Evolutionary conservation across 1,140 invertebrate genomes (phyloP).

Genomic region (Drosophila nigrodunni): DNA sequence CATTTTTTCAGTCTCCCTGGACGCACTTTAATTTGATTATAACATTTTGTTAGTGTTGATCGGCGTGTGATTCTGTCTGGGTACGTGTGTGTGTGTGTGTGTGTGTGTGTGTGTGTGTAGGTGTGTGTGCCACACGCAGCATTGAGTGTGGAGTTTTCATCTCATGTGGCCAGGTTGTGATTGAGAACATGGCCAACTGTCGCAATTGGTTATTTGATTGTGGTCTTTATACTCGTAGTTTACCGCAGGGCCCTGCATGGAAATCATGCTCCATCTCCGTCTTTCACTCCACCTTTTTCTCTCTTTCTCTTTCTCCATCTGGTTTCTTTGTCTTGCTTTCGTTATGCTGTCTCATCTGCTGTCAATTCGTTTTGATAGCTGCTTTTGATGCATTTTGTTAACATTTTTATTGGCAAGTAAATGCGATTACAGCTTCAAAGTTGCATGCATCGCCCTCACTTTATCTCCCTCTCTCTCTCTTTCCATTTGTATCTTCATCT

Average conservation of each 20-base stretch:
- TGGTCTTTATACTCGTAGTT: constrained; percentile 58
- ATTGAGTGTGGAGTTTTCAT: neutral
- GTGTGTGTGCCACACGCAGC: constrained; percentile 15
- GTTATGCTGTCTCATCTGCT: constrained; percentile 10
- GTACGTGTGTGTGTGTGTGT: neutral
- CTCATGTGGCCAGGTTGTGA: constrained; percentile 34
- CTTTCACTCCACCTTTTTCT: neutral
- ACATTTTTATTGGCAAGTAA: constrained; percentile 48
- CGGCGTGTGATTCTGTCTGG: too few relatives aligned
- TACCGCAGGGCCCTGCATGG: constrained; percentile 36
- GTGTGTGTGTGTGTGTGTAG: constrained; percentile 7
- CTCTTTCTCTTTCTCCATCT: neutral
- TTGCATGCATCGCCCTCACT: constrained; percentile 14
- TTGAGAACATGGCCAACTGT: constrained; percentile 42
- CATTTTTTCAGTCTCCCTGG: constrained; percentile 10
- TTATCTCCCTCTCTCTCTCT: neutral
- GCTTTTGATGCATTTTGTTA: constrained; percentile 46
- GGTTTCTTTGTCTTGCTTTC: neutral
- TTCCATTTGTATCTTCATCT: too few relatives aligned
- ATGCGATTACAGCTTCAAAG: constrained; percentile 45
- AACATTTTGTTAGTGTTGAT: constrained; percentile 11
- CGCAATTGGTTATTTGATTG: constrained; percentile 68
- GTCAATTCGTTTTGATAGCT: neutral
- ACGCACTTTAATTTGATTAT: constrained; percentile 60
- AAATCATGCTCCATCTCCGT: constrained; percentile 48